Evolutionary conservation across 2,888 invertebrate species (phyloP).

Genomic region (Pecten maximus): DNA sequence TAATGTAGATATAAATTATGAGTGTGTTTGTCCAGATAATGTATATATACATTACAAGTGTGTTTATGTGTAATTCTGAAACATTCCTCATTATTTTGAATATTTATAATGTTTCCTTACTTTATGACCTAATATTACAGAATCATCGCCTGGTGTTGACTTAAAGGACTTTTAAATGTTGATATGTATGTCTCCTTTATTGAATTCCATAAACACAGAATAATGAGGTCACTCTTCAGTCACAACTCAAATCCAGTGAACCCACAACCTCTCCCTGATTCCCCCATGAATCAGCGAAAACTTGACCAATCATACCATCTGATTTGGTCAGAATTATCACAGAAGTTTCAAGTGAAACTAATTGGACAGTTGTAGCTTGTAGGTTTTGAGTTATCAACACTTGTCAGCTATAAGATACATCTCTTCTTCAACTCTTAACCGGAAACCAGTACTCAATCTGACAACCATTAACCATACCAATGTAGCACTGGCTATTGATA

Average conservation of each 20-base stretch:
- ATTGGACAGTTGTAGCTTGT: slow-evolving; percentile 11
- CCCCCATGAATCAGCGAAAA: background rate
- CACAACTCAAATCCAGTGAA: background rate
- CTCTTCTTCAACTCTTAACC: too few relatives aligned
- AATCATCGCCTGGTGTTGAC: too few relatives aligned
- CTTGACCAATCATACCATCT: background rate
- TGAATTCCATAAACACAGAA: background rate
- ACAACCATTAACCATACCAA: background rate
- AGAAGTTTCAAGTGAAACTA: background rate
- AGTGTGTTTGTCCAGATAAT: too few relatives aligned
- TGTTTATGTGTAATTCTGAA: too few relatives aligned
- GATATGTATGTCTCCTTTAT: too few relatives aligned
- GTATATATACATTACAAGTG: too few relatives aligned
- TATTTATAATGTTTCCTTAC: too few relatives aligned
- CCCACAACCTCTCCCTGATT: too few relatives aligned
- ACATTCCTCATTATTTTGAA: too few relatives aligned
- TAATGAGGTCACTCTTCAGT: background rate
- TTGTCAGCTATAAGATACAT: background rate
- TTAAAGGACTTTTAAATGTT: too few relatives aligned
- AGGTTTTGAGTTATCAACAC: background rate
- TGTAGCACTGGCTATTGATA: background rate
- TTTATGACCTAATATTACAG: too few relatives aligned
- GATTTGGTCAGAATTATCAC: background rate
- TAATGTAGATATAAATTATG: too few relatives aligned
- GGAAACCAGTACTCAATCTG: background rate